Evolutionary conservation across 2,113 vertebrate genomes (phyloP).

Genomic region (Mormyrus iriodes): DNA sequence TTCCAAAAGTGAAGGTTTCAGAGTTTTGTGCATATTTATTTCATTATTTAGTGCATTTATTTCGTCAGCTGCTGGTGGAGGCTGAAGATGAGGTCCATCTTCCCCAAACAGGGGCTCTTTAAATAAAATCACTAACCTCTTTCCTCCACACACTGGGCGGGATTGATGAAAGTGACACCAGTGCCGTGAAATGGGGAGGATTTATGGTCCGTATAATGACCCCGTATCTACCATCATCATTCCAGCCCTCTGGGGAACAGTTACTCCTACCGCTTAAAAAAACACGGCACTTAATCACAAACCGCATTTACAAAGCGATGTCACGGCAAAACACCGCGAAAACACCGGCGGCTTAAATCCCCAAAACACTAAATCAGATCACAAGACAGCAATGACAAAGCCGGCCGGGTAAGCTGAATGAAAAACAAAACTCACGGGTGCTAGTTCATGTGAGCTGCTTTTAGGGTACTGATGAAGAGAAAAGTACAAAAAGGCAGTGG

Average conservation of each 20-base stretch:
- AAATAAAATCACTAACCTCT: neutral
- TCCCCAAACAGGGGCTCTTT: neutral
- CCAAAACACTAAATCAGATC: neutral
- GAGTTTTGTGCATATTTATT: neutral
- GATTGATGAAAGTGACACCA: slow-evolving; percentile 10
- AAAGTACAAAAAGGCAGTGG: neutral
- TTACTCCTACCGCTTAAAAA: slow-evolving; percentile 33
- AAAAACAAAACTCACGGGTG: neutral
- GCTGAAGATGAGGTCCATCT: neutral
- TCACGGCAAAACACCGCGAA: neutral
- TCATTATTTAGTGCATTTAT: no score
- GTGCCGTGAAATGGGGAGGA: slow-evolving; percentile 26
- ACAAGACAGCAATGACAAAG: neutral
- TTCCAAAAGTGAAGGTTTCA: neutral
- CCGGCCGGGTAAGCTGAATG: neutral
- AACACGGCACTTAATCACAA: slow-evolving; percentile 22
- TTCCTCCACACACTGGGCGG: neutral
- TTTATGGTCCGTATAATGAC: slow-evolving; percentile 38
- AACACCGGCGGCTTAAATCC: neutral
- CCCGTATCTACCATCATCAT: slow-evolving; percentile 41
- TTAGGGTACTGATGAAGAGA: neutral
- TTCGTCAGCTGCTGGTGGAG: neutral
- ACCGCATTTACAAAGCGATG: slow-evolving; percentile 24
- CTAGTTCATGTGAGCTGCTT: neutral
- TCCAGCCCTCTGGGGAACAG: slow-evolving; percentile 31